Percentiles rank a stretch among this genome's conserved stretches.
Conservation (phyloP, 2,888 invertebrate species). For the Elegia similella region DNA sequence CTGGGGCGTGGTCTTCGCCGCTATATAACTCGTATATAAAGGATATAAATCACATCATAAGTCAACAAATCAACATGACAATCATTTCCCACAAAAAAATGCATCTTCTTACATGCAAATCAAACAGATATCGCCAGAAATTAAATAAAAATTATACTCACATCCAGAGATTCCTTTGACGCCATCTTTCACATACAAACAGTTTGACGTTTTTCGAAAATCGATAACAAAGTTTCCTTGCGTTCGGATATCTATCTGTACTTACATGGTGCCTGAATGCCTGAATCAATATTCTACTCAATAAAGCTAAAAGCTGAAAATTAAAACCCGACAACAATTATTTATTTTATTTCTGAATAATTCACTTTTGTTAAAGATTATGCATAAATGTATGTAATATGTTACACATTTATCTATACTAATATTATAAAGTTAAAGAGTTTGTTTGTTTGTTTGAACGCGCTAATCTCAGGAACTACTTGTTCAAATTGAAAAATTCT, state of each 20-base stretch:
- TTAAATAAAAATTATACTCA: constrained; percentile 54
- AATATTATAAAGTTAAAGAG: too few relatives aligned
- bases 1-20: constrained; percentile 56
- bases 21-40: constrained; percentile 9
- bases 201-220: constrained; percentile 62
- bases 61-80: constrained; percentile 20
- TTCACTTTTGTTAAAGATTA: too few relatives aligned
- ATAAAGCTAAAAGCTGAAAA: too few relatives aligned
- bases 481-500: too few relatives aligned
- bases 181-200: constrained; percentile 79
- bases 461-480: too few relatives aligned
- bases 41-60: constrained; percentile 10
- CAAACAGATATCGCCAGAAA: constrained; percentile 26
- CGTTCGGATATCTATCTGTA: constrained; percentile 47
- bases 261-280: too few relatives aligned
- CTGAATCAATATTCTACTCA: too few relatives aligned
- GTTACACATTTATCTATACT: too few relatives aligned
- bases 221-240: constrained; percentile 49
- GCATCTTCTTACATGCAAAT: constrained; percentile 15
- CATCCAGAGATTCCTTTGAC: constrained; percentile 79
- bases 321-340: too few relatives aligned
- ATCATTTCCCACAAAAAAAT: constrained; percentile 17
- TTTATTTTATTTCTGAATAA: too few relatives aligned
- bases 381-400: too few relatives aligned
- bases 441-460: too few relatives aligned